Base-by-base conservation (phyloP, 2,888 invertebrate species). In the Palloptera scutellata region DNA sequence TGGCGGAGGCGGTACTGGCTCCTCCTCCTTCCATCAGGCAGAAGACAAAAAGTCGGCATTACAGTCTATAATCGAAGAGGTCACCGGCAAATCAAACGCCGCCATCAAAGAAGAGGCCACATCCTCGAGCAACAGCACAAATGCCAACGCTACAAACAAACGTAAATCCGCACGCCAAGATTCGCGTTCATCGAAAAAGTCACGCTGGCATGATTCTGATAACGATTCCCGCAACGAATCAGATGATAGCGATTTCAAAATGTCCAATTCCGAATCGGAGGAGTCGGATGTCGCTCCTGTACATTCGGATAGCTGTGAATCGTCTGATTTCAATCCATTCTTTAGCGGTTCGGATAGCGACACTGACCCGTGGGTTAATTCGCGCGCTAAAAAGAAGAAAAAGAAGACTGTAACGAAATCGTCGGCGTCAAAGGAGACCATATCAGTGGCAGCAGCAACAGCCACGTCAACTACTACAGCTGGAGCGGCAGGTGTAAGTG, bases 321-420 rank as follows among this genome's bases (percentile, higher is more conserved):
- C 92, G 75, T 92, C 92, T 68, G 96, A 95, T 86, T 95, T 95
- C 83, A 97, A 97, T 87, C 97, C 96, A n/a, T 95, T 94, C 80
- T 92, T 92, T 82, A 91, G 90, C 61, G 95, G 92, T 79, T 92
- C 92, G 52, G 94, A 95, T 78, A 91, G 91, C 75, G 92, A 92
- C 88, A 86, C 86, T 88, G 94, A 95, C 85, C 94, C 94, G 0
- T 94, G 95, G 93, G 88, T 93, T 54, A 87, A 89, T 61, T 89
- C 91, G 72, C 89, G 91, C 72, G 90, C 89, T 72, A 87, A 88
- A 17, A 89, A 89, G 66, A 68, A 87, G 86, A 77, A 79, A 79
- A 73, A 85, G 79, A 75, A 83, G 79, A 54, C 63, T 62, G 78
- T 6, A 30, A 30, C 30, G 30, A 81, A 58, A 71, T 73, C 41